These are phyloP conservation scores for Herpetotheres cachinnans DNA, from an alignment of 2,113 vertebrate genomes.

Conservation along the genomic window DNA sequence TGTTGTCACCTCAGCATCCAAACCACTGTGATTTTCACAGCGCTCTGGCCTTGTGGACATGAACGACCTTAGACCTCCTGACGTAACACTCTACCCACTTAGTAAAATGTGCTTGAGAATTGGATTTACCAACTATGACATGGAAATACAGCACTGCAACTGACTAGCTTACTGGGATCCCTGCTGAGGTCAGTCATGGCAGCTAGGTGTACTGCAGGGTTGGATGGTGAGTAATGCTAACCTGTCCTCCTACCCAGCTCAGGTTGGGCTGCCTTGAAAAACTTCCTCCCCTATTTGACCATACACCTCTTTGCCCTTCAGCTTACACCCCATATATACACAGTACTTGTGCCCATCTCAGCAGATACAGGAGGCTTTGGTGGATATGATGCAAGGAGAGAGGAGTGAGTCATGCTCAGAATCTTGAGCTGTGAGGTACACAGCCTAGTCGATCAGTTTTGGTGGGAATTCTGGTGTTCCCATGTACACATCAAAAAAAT, in stretches of 20 bases:
- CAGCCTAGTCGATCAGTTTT: background rate
- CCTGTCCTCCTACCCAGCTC: background rate
- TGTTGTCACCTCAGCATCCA: background rate
- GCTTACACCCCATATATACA: fast-evolving
- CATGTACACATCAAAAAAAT: background rate
- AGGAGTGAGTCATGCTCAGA: fast-evolving
- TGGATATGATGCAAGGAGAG: background rate
- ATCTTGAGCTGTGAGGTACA: background rate
- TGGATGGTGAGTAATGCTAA: background rate
- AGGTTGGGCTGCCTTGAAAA: background rate
- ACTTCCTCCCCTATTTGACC: background rate
- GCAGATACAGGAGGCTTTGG: fast-evolving
- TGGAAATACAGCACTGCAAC: background rate
- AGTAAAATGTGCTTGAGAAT: background rate
- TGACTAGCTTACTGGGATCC: background rate
- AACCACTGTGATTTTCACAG: background rate
- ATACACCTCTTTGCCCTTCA: background rate
- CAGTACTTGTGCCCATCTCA: background rate
- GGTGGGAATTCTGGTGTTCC: background rate
- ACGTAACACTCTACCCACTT: background rate
- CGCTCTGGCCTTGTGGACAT: background rate
- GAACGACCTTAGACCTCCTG: background rate
- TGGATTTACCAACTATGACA: background rate
- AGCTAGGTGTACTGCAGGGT: background rate
- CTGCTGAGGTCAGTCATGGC: background rate